Conservation (phyloP, 2,888 invertebrate genomes). For the Cryptus armator region DNA sequence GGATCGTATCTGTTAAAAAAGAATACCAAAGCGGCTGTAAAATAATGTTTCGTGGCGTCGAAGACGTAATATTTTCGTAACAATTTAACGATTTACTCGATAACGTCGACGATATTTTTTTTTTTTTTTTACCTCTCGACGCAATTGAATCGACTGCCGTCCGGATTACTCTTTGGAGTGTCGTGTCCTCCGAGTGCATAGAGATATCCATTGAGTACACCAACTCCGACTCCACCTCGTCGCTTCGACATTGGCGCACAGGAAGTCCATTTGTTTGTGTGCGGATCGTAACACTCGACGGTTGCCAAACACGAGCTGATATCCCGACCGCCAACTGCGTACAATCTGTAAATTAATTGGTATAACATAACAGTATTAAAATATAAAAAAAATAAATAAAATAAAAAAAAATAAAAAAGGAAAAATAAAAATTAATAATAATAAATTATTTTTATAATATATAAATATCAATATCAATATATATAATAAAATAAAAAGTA, state of each 20-base stretch:
- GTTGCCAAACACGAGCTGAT: slow-evolving; percentile 95
- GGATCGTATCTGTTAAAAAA: slow-evolving; percentile 86
- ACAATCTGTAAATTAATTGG: slow-evolving; percentile 89
- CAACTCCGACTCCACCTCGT: slow-evolving; percentile 95
- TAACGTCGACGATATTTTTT: not conserved
- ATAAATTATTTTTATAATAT: too few relatives aligned
- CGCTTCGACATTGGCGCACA: slow-evolving; percentile 95
- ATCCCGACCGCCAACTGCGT: slow-evolving; percentile 97
- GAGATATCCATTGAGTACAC: slow-evolving; percentile 94
- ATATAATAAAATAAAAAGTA: too few relatives aligned
- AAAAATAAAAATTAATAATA: too few relatives aligned
- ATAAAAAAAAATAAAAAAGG: too few relatives aligned
- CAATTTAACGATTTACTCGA: not conserved
- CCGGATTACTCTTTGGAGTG: slow-evolving; percentile 94
- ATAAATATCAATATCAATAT: too few relatives aligned
- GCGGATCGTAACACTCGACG: slow-evolving; percentile 93
- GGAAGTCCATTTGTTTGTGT: slow-evolving; percentile 92
- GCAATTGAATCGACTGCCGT: slow-evolving; percentile 93
- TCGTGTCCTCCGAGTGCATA: slow-evolving; percentile 98
- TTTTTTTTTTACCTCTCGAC: slow-evolving; percentile 91
- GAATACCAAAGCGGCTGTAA: slow-evolving; percentile 33
- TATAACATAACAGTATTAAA: slow-evolving; percentile 70
- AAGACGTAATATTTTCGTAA: slow-evolving; percentile 1
- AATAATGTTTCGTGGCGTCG: not conserved
- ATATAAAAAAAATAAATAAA: too few relatives aligned